Evolutionary conservation across 1,140 invertebrate genomes (phyloP), one percentile per base, ranked within the genome.

Genomic region (Lycorma delicatula): DNA sequence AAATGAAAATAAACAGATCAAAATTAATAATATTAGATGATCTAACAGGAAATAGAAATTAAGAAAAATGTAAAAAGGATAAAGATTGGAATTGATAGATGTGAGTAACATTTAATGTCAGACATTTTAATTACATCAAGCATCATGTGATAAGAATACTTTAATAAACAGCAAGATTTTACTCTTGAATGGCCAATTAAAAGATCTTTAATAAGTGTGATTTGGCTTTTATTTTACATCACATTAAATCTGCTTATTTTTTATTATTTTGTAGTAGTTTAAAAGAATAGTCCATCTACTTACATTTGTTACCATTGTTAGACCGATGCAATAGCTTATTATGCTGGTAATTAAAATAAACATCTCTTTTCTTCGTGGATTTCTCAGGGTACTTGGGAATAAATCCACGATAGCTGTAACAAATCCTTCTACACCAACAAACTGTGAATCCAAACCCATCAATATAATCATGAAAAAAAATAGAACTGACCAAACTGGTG

Each of bases 381-480:
- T 73, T 41, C 78, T 69, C 18, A 82, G 66, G 20, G 63, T 60
- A 18, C 75, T 69, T 0, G 81, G 77, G 74, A 79, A 82, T 61
- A 80, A 75, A 64, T 83, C 81, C 0, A 81, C 73, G 23, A 83
- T 64, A n/a, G 79, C 79, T 1, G 80, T 81, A 46, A 83, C 77
- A 50, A 83, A 78, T 2, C 79, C 77, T 68, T 83, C 81, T 0
- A 83, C 79, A 46, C 80, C 75, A 58, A 79, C 80, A 61, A 82
- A 80, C 76, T 91, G 83, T 55, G 80, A 81, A 46, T 87, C 85
- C 2, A 88, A 67, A 0, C 87, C 87, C 1, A 91, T 74, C n/a
- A 87, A 80, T 60, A 89, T 81, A 27, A 89, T 74, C 86, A 89
- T 89, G 54, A 91, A 76, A 75, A 94, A 94, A 74, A 93, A 93